Conservation (phyloP, 1,140 invertebrate species). For the Glossosoma conforme region DNA sequence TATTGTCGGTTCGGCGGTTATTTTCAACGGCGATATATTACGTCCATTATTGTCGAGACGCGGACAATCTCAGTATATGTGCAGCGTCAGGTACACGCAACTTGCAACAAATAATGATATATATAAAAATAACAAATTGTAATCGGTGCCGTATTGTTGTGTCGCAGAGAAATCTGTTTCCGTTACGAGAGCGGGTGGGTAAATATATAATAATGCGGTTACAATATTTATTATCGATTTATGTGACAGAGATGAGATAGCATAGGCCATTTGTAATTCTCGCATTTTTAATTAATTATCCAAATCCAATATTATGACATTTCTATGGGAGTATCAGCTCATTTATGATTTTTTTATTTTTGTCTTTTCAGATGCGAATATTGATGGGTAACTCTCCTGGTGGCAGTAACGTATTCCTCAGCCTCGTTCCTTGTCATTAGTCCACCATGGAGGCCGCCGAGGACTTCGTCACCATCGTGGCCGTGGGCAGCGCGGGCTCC, state of each 20-base stretch:
- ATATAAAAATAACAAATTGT: no score
- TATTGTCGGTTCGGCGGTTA: no score
- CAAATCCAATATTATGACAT: not conserved
- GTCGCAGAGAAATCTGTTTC: no score
- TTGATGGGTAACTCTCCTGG: not conserved
- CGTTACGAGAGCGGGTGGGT: no score
- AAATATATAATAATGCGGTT: not conserved
- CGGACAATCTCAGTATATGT: no score
- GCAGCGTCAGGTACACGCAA: no score
- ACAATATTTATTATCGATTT: not conserved
- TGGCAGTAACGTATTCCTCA: not conserved
- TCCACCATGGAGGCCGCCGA: constrained; percentile 28
- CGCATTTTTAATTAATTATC: not conserved
- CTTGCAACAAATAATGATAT: no score
- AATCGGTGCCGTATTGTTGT: no score
- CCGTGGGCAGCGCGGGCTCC: constrained; percentile 40
- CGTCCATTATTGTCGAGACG: no score
- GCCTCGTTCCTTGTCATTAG: constrained; percentile 2
- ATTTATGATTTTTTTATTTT: not conserved
- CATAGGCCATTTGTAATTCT: not conserved
- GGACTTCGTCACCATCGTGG: constrained; percentile 50
- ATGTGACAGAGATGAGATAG: not conserved
- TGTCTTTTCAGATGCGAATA: constrained; percentile 21
- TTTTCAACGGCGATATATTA: no score
- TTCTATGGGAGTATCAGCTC: not conserved